Evolutionary conservation across 2,797 vertebrate species (phyloP), one percentile per base, ranked within the genome.

Genomic region (Gambusia yucatana): DNA sequence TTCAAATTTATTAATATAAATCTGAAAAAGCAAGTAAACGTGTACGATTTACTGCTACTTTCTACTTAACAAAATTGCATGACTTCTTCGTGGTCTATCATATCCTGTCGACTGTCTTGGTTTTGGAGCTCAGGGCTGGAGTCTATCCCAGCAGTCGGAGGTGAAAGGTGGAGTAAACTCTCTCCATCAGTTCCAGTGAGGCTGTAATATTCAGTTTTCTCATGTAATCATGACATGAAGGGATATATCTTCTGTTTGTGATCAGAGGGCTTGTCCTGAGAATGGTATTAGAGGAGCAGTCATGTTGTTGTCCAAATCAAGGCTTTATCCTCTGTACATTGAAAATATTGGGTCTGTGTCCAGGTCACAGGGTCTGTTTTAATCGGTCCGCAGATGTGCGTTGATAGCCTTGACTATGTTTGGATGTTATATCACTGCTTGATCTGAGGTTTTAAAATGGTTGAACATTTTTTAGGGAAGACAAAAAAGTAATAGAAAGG

Each of bases 291-390:
- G 55, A 57, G 67, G 14, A 75, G 59, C 67, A 78, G 73, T 76
- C 73, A 55, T 76, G 73, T 73, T 76, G 73, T 76, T 79, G 47
- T 76, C 47, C 52, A 76, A 79, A 72, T 82, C 73, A 82, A 78
- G 43, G 77, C 46, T 76, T 78, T 76, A 82, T 78, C 47, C 69
- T 65, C 59, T 76, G 16, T 30, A 72, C 73, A 55, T 1, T 28
- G 55, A n/a, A 41, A 41, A 44, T 65, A 65, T 78, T 78, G 78
- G 57, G 46, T 5, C 57, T 55, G 16, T 22, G 81, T 65, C 73
- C 46, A n/a, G 67, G 65, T 69, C 67, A 44, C 61, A 67, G 3
- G 36, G 39, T 67, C 46, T 9, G 67, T 63, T 50, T 59, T 71
- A 47, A 78, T 72, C 8, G 0, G 46, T 65, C 22, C 73, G 72